Conservation (phyloP, 2,113 vertebrate genomes). For the Bujurquina vittata region DNA sequence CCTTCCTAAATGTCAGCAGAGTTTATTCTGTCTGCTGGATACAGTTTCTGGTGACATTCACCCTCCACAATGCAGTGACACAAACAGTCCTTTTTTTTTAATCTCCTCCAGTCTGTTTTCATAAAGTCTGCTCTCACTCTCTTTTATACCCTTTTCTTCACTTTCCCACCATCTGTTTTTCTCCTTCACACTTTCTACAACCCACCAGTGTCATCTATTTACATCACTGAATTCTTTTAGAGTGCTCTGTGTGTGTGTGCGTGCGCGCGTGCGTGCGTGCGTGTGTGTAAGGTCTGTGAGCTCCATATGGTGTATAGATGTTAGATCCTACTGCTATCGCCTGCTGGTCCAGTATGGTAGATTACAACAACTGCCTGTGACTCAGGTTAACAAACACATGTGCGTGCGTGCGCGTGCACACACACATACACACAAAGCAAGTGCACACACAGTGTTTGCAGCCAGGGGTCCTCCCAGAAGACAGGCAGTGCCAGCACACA, state of each 20-base stretch:
- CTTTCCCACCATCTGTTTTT: constrained; percentile 32
- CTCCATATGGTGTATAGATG: constrained; percentile 68
- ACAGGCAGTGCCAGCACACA: constrained; percentile 49
- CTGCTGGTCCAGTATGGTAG: constrained; percentile 59
- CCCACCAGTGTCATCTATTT: constrained; percentile 21
- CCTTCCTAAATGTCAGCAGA: constrained; percentile 69
- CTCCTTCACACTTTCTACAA: constrained; percentile 7
- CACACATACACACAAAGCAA: constrained; percentile 9
- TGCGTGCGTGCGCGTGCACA: constrained; percentile 6
- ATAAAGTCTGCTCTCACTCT: background rate
- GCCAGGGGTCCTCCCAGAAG: constrained; percentile 67
- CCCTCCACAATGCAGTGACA: constrained; percentile 57
- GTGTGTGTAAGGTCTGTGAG: constrained; percentile 17
- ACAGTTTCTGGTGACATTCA: constrained; percentile 77
- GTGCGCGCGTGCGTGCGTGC: background rate
- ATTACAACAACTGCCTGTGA: constrained; percentile 51
- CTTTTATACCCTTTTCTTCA: constrained; percentile 18
- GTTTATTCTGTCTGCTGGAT: constrained; percentile 40
- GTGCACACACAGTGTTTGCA: constrained; percentile 31
- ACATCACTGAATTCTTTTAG: constrained; percentile 1
- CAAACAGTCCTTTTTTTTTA: background rate
- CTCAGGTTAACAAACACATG: constrained; percentile 55
- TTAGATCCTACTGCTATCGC: constrained; percentile 49
- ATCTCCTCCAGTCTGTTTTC: background rate
- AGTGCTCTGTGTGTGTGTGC: background rate